These are phyloP conservation scores for Apogon hyalosoma DNA, from an alignment of 2,797 vertebrate species.

Conservation along the genomic window DNA sequence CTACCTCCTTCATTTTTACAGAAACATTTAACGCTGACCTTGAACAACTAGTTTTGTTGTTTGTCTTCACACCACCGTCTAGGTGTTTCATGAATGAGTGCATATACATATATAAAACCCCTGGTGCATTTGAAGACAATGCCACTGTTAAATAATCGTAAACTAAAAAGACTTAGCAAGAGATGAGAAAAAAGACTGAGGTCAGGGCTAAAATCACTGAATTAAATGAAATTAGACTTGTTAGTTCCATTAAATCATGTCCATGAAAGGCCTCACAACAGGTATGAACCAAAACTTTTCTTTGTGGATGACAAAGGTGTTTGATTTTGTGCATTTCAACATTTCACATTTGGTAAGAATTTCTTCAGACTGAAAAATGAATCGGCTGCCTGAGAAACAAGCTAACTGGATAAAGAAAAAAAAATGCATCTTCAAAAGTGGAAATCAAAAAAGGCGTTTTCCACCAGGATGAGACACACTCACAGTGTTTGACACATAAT, in stretches of 20 bases:
- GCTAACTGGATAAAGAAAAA: conserved; percentile 40
- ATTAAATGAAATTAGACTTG: conserved; percentile 6
- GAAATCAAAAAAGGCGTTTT: conserved; percentile 55
- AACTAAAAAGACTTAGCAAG: no score
- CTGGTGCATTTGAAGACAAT: no score
- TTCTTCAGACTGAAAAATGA: conserved; percentile 25
- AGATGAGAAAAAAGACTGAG: no score
- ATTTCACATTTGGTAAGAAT: conserved; percentile 36
- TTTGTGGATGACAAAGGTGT: conserved; percentile 13
- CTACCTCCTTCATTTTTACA: conserved; percentile 53
- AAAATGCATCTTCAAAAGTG: conserved; percentile 29
- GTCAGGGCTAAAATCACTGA: no score
- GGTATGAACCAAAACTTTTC: conserved; percentile 17
- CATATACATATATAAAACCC: no score
- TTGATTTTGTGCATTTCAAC: conserved; percentile 35
- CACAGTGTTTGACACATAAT: conserved; percentile 53
- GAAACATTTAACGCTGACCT: conserved; percentile 40
- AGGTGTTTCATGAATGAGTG: background rate
- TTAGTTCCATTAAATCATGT: background rate
- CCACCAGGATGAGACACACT: conserved; percentile 40
- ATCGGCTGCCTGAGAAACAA: conserved; percentile 27
- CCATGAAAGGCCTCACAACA: conserved; percentile 7
- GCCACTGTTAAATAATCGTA: no score
- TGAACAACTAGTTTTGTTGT: conserved; percentile 16
- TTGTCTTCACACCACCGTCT: conserved; percentile 1